Evolutionary conservation across 2,888 invertebrate genomes (phyloP), one percentile per base, ranked within the genome.

Genomic region (Melanostoma scalare): DNA sequence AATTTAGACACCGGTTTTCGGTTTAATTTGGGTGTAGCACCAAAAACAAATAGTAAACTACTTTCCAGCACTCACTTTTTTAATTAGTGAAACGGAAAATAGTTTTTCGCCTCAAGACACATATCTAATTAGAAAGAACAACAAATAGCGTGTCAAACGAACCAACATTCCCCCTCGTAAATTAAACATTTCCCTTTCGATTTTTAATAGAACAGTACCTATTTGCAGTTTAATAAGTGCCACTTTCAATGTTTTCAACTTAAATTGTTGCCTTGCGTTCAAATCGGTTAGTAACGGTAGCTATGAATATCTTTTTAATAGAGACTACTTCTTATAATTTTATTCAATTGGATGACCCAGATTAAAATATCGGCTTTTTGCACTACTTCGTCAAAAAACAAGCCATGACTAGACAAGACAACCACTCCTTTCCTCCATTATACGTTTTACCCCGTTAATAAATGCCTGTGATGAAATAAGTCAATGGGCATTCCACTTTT

Each of bases 391-490:
- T 63, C 63, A 63, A 60, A 60, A 42, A 10, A 52, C 20, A 31
- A 52, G 9, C 42, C 38, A 60, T 63, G 48, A 63, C 48, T 50
- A 63, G 63, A 38, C 38, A 63, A 48, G 40, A 20, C 38, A 42
- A 56, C 82, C 77, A 82, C 82, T 82, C 82, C 78, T 73, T 38
- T 48, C 63, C 35, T 38, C 58, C 31, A 42, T 36, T 33, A 35
- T 33, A 6, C 40, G 58, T 38, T 40, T 52, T 40, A 65, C 76
- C 48, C 61, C 76, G 75, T 67, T 73, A 78, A 65, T 56, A 73
- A 82, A 82, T 82, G 77, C 56, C 68, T 73, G 63, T 82, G 82
- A 73, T 73, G 78, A 82, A 82, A 82, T 74, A 73, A 82, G 68
- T 65, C 82, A 82, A 82, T 77, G 63, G 63, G 63, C 72, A 82